Base-by-base conservation (phyloP, 1,140 invertebrate species). In the Paralvinella palmiformis region DNA sequence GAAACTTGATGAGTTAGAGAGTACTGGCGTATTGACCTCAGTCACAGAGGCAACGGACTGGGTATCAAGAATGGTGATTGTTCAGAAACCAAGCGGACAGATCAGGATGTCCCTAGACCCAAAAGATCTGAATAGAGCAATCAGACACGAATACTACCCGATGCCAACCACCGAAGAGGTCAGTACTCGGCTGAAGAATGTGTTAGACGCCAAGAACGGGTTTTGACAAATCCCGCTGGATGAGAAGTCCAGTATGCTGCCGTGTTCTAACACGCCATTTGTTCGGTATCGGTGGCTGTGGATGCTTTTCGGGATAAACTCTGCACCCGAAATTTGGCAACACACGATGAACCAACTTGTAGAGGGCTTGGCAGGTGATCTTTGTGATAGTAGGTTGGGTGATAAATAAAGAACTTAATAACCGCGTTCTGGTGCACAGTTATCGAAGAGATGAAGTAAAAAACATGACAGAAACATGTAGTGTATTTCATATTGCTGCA, bases 111-210 rank as follows among this genome's bases (percentile, higher is more conserved):
- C 71, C 44, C 17, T 70, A 10, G 69, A 72, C 48, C 71, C 68
- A 13, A 59, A 68, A 56, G 24, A 56, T 17, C 67, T 69, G 0
- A 73, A 73, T 37, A 62, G 58, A 48, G 69, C 69, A 37, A 32
- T 72, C 3, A 55, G 31, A 41, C 31, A 64, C 36, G 64, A 70
- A 58, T 58, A 70, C 32, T 71, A 64, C 50, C 53, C 37, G 22
- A 32, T 73, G n/a, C 68, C 60, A 32, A 67, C 64, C 6, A 31
- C 70, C 31, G 71, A 72, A 55, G 71, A 73, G 44, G 60, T 75
- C 15, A 52, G 48, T 52, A n/a, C 48, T 20, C 10, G 48, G 48
- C 20, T 52, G 3, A 52, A 52, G 48, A 52, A 52, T 52, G 48
- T 52, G 48, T 7, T 52, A 20, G 55, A 32, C 55, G 55, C 55